Base-by-base conservation (phyloP, 1,140 invertebrate genomes). In the Drosophila yakuba region DNA sequence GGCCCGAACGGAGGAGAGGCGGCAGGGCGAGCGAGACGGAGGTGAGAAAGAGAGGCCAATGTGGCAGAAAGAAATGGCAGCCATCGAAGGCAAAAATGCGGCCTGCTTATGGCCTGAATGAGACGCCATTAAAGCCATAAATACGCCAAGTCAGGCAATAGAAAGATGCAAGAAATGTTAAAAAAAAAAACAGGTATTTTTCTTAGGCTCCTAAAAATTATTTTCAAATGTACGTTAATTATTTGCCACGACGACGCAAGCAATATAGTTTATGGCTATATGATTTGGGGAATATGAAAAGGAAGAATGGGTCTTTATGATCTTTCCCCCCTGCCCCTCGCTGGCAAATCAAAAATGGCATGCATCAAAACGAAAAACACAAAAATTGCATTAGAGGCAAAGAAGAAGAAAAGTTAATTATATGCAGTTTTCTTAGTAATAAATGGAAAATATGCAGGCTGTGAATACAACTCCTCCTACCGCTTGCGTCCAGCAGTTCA, bases 171-270 rank as follows among this genome's bases (percentile, higher is more conserved):
- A 2, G 32, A 25, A 38, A 38, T 8, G 32, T 15, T 14, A 1
- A n/a, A 32, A 17, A 28, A 14, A 28, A 14, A 15, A 14, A 41
- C 12, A 14, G 23, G 48, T 45, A 12, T 45, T 28, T 71, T 75
- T 66, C 48, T 67, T 47, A 39, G 60, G 77, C 64, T 35, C 61
- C 60, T 61, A 85, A 80, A 80, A 89, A 83, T 78, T 80, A 78
- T 89, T 89, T 84, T 83, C 80, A 90, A 89, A 89, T 89, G 88
- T 84, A 75, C 84, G 84, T 89, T 89, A 89, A 89, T 89, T 89
- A 89, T 89, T 89, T 72, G 64, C 64, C 82, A 89, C 88, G 77
- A 71, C 56, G 64, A 41, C 60, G 80, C 84, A 89, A 84, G 84
- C 84, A 80, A 89, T 89, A 89, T 80, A 89, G 78, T 88, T 89